Conservation (phyloP, 2,888 invertebrate species). For the Drosophila melanosoma region DNA sequence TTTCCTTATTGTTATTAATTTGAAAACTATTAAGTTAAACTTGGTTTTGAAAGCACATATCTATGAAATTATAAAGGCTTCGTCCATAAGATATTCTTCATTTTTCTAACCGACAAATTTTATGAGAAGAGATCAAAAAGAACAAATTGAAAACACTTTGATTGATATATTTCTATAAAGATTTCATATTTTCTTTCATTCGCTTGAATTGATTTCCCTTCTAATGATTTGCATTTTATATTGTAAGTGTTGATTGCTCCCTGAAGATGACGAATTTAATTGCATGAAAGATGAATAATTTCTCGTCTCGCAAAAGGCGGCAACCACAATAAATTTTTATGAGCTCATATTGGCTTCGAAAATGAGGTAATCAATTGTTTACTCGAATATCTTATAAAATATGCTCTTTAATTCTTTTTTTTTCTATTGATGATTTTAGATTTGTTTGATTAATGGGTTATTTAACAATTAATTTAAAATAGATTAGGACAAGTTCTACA, state of each 20-base stretch:
- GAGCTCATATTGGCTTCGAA: conserved; percentile 2
- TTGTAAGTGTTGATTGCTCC: not conserved
- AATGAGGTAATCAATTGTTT: conserved; percentile 7
- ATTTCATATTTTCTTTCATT: not conserved
- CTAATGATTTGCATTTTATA: not conserved
- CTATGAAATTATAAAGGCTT: not conserved
- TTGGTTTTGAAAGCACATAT: not conserved
- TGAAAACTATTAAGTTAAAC: not conserved
- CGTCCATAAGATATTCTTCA: not conserved
- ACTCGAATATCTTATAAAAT: not conserved
- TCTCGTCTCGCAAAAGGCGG: not conserved
- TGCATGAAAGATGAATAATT: not conserved
- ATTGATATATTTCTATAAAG: not conserved
- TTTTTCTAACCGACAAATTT: not conserved
- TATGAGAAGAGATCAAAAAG: not conserved
- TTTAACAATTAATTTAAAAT: conserved; percentile 10
- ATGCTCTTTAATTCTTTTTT: too few relatives aligned
- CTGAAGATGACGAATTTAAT: not conserved
- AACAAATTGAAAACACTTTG: not conserved
- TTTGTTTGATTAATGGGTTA: not conserved
- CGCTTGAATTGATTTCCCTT: not conserved
- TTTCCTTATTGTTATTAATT: not conserved
- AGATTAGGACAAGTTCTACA: conserved; percentile 6
- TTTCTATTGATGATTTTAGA: not conserved
- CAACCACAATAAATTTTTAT: not conserved